phyloP scores from a whole-genome alignment of 1,140 invertebrate genomes.

The Aradophagus sp. region DNA sequence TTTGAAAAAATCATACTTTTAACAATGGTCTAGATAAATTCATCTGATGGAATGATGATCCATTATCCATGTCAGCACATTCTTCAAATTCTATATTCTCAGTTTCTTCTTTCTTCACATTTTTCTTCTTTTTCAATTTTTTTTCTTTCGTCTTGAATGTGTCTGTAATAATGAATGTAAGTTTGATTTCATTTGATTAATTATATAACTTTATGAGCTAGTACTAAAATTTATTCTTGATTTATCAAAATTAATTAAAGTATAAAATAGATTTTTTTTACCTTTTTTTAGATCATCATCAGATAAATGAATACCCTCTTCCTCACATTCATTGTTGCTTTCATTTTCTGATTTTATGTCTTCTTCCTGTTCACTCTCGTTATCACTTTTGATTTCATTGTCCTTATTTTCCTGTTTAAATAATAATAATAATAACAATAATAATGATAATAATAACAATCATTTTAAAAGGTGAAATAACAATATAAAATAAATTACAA shows the following conservation, averaged over 20 bases:
- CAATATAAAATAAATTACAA: too few species aligned
- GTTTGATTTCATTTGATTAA: too few species aligned
- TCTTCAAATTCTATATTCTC: constrained; percentile 85
- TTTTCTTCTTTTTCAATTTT: constrained; percentile 60
- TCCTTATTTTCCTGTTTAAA: not conserved
- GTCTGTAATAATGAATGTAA: too few species aligned
- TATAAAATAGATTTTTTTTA: constrained; percentile 55
- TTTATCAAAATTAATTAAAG: constrained; percentile 58
- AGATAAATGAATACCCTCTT: constrained; percentile 75
- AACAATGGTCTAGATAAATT: constrained; percentile 92
- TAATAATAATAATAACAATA: too few species aligned
- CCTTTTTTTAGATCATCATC: constrained; percentile 84
- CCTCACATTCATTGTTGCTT: constrained; percentile 47
- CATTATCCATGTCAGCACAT: constrained; percentile 80
- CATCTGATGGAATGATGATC: constrained; percentile 92
- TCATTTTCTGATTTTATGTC: constrained; percentile 11
- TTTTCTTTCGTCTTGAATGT: constrained; percentile 66
- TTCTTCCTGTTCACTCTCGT: too few species aligned
- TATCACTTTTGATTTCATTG: constrained; percentile 1
- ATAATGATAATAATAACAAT: too few species aligned
- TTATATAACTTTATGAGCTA: too few species aligned
- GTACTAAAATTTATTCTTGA: too few species aligned
- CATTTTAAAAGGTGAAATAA: too few species aligned
- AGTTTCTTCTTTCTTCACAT: constrained; percentile 73
- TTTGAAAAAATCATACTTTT: constrained; percentile 82